phyloP scores from a whole-genome alignment of 2,888 invertebrate species.

The Lutraria lutraria region DNA sequence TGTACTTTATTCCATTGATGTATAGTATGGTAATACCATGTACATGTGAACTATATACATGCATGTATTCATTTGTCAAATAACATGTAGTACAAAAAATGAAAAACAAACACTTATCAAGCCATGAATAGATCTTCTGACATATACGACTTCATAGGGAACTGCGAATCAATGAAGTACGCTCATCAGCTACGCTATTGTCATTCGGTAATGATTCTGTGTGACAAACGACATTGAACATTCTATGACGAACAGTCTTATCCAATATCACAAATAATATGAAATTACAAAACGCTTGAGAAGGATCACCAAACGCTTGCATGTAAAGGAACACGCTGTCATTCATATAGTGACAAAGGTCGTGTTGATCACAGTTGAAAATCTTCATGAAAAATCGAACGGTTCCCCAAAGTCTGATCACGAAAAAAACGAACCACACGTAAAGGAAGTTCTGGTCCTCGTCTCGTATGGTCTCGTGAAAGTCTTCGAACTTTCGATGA shows the following conservation, averaged over 20 bases:
- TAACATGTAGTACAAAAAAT: no score
- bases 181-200: no score
- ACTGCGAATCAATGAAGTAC: no score
- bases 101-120: no score
- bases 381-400: constrained; percentile 54
- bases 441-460: constrained; percentile 67
- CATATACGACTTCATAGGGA: no score
- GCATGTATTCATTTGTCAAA: no score
- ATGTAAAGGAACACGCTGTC: constrained; percentile 49
- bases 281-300: constrained; percentile 65
- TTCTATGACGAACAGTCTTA: constrained; percentile 39
- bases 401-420: constrained; percentile 66
- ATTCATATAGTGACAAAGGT: background rate
- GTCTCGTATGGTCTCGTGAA: constrained; percentile 52
- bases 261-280: constrained; percentile 68
- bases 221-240: background rate
- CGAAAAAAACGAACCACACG: constrained; percentile 63
- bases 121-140: no score
- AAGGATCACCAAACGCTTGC: constrained; percentile 67
- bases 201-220: no score
- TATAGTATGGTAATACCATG: no score
- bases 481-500: background rate
- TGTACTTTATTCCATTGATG: no score
- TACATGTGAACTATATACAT: no score
- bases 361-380: background rate